Base-by-base conservation (phyloP, 2,888 invertebrate species). In the Sphinx pinastri region DNA sequence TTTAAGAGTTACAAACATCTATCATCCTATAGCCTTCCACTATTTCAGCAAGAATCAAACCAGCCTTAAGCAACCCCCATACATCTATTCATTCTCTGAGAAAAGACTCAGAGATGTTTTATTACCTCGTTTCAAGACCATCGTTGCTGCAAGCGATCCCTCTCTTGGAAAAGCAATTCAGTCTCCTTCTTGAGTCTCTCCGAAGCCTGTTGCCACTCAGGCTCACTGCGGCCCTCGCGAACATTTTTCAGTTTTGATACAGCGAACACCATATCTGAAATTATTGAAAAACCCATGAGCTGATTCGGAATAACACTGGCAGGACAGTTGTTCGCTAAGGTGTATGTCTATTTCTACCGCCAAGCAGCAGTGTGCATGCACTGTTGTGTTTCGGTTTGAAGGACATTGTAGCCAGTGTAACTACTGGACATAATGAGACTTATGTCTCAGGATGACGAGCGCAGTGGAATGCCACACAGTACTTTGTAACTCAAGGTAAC, bases 261-360 rank as follows among this genome's bases (percentile, higher is more conserved):
- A 0, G 81, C 84, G 66, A 75, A 84, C 60, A 85, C 84, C 88
- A 89, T 85, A 14, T 84, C 88, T 88, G 81, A 12, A 84, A 80
- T 57, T 7, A n/a, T n/a, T 13, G 11, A 3, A 31, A 58, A 66
- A 11, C 16, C 0, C 0, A 49, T 49, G n/a, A 31, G n/a, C 8
- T 31, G 51, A 38, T 31, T 67, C 31, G 11, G 0, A 4, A 38
- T 38, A 8, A 7, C 38, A 38, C 38, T 38, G 38, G 6, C 8
- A 38, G 5, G 38, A 25, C 1, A 25, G 0, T 38, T 38, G 6
- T 38, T 38, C 8, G 38, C 38, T 25, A 25, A n/a, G n/a, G n/a
- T n/a, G n/a, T n/a, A n/a, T n/a, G n/a, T n/a, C n/a, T n/a, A n/a
- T n/a, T n/a, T n/a, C n/a, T n/a, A n/a, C n/a, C n/a, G n/a, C n/a